phyloP scores from a whole-genome alignment of 64 coral and sea anemone species.

The Acropora tenuis region DNA sequence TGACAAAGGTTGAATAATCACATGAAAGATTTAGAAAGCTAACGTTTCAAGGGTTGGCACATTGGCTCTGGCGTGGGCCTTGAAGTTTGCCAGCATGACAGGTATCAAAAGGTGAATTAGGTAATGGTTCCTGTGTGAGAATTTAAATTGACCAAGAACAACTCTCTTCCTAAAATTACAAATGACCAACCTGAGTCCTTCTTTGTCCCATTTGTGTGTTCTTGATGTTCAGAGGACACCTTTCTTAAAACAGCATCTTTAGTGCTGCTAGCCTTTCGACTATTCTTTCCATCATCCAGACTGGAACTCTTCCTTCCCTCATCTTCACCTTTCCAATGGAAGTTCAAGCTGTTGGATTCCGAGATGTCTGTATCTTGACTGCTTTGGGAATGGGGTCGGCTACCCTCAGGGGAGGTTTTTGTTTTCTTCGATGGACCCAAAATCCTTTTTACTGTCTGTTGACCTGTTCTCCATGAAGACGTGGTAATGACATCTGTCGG shows the following conservation, averaged over 20 bases:
- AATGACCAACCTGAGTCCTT: constrained; percentile 10
- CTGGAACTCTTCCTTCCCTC: not conserved
- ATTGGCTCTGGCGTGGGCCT: no score
- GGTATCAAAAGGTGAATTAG: no score
- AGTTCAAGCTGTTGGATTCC: constrained; percentile 22
- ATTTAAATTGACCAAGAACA: no score
- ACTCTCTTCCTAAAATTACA: no score
- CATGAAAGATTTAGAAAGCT: no score
- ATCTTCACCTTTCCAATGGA: constrained; percentile 68
- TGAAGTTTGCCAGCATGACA: no score
- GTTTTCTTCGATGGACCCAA: constrained; percentile 67
- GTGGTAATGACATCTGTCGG: constrained; percentile 77
- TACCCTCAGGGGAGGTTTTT: constrained; percentile 13
- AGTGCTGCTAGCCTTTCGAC: not conserved
- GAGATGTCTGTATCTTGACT: constrained; percentile 50
- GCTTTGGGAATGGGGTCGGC: constrained; percentile 58
- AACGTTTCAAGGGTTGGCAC: no score
- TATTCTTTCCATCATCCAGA: not conserved
- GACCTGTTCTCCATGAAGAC: constrained; percentile 80
- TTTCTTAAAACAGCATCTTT: constrained; percentile 28
- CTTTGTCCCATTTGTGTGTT: not conserved
- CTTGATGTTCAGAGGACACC: not conserved
- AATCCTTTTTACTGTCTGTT: constrained; percentile 84
- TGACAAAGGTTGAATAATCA: no score
- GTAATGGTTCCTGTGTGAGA: no score